Percentiles rank a stretch among this genome's conserved stretches.
These are phyloP conservation scores for Microcebus tavaratra DNA, from an alignment of 2,113 vertebrate species.

Conservation along the genomic window DNA sequence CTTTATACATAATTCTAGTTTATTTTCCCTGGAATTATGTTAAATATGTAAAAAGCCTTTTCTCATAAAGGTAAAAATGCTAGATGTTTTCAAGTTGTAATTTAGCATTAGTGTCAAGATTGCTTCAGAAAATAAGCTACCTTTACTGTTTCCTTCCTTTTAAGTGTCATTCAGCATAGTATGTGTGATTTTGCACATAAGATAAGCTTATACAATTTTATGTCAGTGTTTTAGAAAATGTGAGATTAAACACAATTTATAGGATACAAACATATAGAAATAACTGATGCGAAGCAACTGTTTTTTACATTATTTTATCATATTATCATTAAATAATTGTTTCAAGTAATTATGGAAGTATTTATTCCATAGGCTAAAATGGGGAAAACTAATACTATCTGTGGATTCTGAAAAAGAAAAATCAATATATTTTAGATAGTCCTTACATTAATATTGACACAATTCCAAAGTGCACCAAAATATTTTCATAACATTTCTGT, in stretches of 20 bases:
- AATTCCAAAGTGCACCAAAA: constrained; percentile 34
- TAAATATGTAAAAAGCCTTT: constrained; percentile 94
- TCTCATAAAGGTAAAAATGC: constrained; percentile 87
- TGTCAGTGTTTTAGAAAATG: constrained; percentile 80
- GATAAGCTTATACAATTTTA: constrained; percentile 83
- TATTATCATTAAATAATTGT: constrained; percentile 66
- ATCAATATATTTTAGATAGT: neutral
- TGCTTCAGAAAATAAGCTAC: constrained; percentile 85
- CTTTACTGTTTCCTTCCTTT: constrained; percentile 86
- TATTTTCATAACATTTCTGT: constrained; percentile 25
- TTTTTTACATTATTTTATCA: constrained; percentile 64
- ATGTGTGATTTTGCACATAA: constrained; percentile 82
- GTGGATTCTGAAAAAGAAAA: constrained; percentile 73
- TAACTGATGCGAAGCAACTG: constrained; percentile 75
- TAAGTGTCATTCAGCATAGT: constrained; percentile 84
- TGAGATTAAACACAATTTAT: constrained; percentile 78
- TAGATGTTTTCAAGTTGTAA: constrained; percentile 86
- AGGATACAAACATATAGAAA: constrained; percentile 77
- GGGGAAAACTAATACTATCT: constrained; percentile 68
- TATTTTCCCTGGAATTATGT: constrained; percentile 91
- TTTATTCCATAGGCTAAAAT: constrained; percentile 65
- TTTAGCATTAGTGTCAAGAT: constrained; percentile 88
- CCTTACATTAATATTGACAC: neutral
- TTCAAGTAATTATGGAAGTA: constrained; percentile 72
- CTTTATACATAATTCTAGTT: constrained; percentile 92